These are phyloP conservation scores for Eretmocerus hayati DNA, from an alignment of 2,888 invertebrate genomes.

Conservation along the genomic window DNA sequence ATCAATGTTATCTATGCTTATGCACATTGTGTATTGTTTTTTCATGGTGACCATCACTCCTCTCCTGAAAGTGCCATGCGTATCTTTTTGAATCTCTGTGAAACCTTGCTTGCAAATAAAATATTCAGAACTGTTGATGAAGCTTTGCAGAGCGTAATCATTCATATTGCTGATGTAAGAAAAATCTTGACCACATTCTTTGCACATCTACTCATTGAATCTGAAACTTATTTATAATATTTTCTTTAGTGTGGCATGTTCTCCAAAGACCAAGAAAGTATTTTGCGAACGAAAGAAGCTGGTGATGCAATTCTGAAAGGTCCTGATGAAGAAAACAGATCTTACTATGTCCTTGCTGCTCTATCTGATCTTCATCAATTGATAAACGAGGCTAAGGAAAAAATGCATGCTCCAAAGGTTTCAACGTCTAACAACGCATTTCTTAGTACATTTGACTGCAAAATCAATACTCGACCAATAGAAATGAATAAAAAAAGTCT, in stretches of 20 bases:
- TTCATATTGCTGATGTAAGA: constrained; percentile 53
- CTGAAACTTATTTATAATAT: constrained; percentile 3
- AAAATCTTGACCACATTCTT: constrained; percentile 1
- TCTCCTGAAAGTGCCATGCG: constrained; percentile 57
- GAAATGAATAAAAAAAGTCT: constrained; percentile 43
- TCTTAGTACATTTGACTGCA: constrained; percentile 51
- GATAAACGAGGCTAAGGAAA: constrained; percentile 48
- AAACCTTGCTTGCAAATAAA: constrained; percentile 55
- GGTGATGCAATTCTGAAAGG: constrained; percentile 57
- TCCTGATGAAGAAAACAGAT: constrained; percentile 51
- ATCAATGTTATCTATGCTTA: constrained; percentile 71
- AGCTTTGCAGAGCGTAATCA: constrained; percentile 60
- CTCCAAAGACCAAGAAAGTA: constrained; percentile 53
- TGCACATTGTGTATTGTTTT: constrained; percentile 63
- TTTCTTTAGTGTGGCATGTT: constrained; percentile 53
- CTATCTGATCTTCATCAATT: constrained; percentile 61
- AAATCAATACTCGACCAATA: constrained; percentile 13
- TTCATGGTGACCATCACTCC: constrained; percentile 66
- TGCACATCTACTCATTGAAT: background rate
- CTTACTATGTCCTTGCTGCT: constrained; percentile 57
- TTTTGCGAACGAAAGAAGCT: constrained; percentile 56
- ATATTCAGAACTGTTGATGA: constrained; percentile 58
- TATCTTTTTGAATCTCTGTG: constrained; percentile 56
- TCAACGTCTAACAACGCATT: constrained; percentile 43
- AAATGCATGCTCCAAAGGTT: constrained; percentile 25